phyloP scores from a whole-genome alignment of 92 coral and sea anemone species.

The Micromussa lordhowensis region DNA sequence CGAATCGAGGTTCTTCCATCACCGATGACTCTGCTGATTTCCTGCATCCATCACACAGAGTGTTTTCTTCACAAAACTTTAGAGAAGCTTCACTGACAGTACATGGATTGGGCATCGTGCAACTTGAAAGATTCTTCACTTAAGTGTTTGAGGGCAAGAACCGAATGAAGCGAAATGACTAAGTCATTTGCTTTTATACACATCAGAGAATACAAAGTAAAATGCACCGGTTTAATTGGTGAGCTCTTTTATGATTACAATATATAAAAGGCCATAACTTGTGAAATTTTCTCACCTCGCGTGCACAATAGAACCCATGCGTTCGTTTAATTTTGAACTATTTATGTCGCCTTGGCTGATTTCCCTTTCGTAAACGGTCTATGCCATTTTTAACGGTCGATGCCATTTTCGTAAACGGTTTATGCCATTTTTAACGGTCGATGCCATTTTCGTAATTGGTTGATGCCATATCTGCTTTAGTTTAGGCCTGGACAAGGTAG shows the following conservation, averaged over 20 bases:
- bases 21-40: not conserved
- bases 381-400: too few relatives aligned
- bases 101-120: not conserved
- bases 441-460: too few relatives aligned
- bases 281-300: slow-evolving; percentile 1
- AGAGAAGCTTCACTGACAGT: not conserved
- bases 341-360: too few relatives aligned
- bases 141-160: not conserved
- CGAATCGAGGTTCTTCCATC: not conserved
- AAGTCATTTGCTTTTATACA: not conserved
- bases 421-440: too few relatives aligned
- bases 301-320: not conserved
- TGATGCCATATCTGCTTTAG: too few relatives aligned
- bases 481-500: too few relatives aligned
- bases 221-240: not conserved
- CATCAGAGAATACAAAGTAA: not conserved
- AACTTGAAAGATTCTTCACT: not conserved
- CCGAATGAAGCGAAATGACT: not conserved
- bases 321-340: not conserved
- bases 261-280: not conserved
- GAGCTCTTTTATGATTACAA: not conserved
- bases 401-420: too few relatives aligned
- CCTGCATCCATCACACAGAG: not conserved
- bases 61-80: not conserved
- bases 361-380: too few relatives aligned